Percentiles rank a stretch among this genome's conserved stretches.
phyloP scores from a whole-genome alignment of 2,797 vertebrate species.

The Phoxinus dragarum region DNA sequence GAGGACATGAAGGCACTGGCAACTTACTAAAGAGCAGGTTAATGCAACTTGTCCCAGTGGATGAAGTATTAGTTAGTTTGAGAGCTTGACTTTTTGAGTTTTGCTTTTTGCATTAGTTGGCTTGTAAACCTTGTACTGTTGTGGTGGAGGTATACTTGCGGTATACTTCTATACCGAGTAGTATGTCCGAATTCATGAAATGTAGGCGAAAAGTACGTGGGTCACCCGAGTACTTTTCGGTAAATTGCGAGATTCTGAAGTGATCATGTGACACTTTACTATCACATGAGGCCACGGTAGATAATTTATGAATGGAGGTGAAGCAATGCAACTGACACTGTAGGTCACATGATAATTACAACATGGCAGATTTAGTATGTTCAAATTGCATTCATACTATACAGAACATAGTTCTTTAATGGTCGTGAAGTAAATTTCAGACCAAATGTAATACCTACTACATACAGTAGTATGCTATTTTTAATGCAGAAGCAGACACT shows the following conservation, averaged over 20 bases:
- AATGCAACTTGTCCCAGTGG: constrained; percentile 48
- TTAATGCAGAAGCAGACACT: neutral
- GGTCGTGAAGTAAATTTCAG: neutral
- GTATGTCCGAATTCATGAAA: neutral
- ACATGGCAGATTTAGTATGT: too few species aligned
- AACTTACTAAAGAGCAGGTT: constrained; percentile 55
- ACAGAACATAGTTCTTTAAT: too few species aligned
- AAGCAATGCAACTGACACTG: too few species aligned
- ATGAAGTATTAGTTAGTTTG: constrained; percentile 44
- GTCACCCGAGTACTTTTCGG: too few species aligned
- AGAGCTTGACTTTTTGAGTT: constrained; percentile 18
- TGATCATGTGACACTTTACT: neutral
- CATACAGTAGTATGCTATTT: neutral
- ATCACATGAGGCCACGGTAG: too few species aligned
- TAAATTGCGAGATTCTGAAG: neutral
- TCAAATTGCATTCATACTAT: neutral
- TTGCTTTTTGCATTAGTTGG: neutral
- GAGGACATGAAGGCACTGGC: constrained; percentile 57
- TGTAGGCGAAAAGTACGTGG: neutral
- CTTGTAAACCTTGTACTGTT: neutral
- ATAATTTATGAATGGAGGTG: too few species aligned
- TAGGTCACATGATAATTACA: too few species aligned
- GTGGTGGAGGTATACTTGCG: neutral
- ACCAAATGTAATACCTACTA: neutral
- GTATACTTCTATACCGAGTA: neutral